Base-by-base conservation (phyloP, 2,888 invertebrate species). In the Flabesymbios commensalis region DNA sequence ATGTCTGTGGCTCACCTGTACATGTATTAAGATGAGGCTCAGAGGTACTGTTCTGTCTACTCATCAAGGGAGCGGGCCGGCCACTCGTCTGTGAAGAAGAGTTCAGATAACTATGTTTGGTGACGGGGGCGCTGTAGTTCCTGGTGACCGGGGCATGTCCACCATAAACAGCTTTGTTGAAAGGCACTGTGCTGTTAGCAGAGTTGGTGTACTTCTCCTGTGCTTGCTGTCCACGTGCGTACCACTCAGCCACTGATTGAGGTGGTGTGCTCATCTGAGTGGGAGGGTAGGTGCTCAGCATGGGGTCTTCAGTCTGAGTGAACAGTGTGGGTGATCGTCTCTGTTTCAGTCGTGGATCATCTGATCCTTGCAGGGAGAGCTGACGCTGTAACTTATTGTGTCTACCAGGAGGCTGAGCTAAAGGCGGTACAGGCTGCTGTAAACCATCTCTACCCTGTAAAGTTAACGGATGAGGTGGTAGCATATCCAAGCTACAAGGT, bases 371-470 rank as follows among this genome's bases (percentile, higher is more conserved):
- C n/a, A 93, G 81, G 17, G 92, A 91, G 48, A 92, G 84, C 77
- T 92, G 92, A 3, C 93, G 86, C 68, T 89, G 90, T 33, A 93
- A 84, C 80, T 92, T 92, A 59, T 89, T 86, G 76, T 93, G 93
- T 3, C 32, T 22, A 31, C 52, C 55, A 19, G 7, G 17, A 14
- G 10, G 33, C 31, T 26, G 2, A n/a, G 19, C 14, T 17, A 32
- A 17, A 14, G 29, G 26, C 26, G 19, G 33, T 14, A 14, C 32
- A 10, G 52, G 29, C 19, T 22, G 17, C n/a, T n/a, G n/a, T n/a
- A n/a, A n/a, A 2, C 24, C 51, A 17, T 45, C 36, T n/a, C 31
- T 19, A n/a, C n/a, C 24, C 5, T 7, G 33, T 19, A 36, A 7
- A 5, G 49, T 24, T 26, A 10, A 22, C 22, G 49, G 49, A 7